These are phyloP conservation scores for Charanyca ferruginea DNA, from an alignment of 2,888 invertebrate genomes.

Conservation along the genomic window DNA sequence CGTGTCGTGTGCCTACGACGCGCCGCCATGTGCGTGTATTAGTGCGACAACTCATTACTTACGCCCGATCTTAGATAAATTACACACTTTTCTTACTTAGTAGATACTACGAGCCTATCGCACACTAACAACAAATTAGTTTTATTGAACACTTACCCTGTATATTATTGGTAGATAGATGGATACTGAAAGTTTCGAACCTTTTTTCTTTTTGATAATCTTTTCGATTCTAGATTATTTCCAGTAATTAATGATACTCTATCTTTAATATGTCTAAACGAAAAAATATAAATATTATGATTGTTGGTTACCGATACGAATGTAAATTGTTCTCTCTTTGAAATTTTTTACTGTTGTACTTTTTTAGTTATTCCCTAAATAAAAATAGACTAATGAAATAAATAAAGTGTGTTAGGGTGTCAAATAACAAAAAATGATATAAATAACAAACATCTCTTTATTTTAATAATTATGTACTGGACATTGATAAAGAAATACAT, in stretches of 20 bases:
- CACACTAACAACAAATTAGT: conserved; percentile 68
- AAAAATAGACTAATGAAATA: not conserved
- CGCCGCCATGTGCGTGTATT: conserved; percentile 71
- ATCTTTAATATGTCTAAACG: too few species aligned
- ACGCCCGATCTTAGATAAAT: conserved; percentile 83
- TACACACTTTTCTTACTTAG: conserved; percentile 73
- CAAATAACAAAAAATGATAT: conserved; percentile 63
- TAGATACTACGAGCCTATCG: conserved; percentile 61
- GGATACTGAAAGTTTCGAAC: conserved; percentile 15
- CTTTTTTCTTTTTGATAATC: conserved; percentile 1
- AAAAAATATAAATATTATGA: not conserved
- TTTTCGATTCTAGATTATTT: not conserved
- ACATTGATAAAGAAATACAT: conserved; percentile 90
- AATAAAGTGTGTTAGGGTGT: not conserved
- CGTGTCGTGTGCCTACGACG: conserved; percentile 45
- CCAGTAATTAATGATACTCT: too few species aligned
- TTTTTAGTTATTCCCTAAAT: not conserved
- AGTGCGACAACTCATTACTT: conserved; percentile 83
- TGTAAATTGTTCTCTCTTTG: not conserved
- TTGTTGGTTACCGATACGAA: not conserved
- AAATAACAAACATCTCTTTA: conserved; percentile 91
- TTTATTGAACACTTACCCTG: conserved; percentile 60
- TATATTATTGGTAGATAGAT: conserved; percentile 51
- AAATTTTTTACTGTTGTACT: not conserved
- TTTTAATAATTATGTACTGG: conserved; percentile 89